Percentiles rank a stretch among this genome's conserved stretches.
Evolutionary conservation across 2,113 vertebrate species (phyloP).

Genomic region (Poeciliopsis retropinna): DNA sequence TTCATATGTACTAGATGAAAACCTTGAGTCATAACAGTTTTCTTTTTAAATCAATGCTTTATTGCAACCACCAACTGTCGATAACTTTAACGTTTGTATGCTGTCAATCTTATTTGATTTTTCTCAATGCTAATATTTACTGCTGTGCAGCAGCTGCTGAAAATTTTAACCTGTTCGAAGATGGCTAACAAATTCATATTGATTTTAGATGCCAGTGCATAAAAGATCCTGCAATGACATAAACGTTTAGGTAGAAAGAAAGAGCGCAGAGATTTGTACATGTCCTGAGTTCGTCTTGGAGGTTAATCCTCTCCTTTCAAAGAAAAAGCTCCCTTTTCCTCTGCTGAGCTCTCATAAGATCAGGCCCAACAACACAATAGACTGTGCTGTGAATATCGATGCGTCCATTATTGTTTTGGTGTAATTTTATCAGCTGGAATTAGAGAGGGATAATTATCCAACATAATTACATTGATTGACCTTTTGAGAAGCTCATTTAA

Average conservation of each 20-base stretch:
- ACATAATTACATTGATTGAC: conserved; percentile 13
- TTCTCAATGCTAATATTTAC: too few relatives aligned
- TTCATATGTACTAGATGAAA: neutral
- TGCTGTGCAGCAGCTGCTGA: neutral
- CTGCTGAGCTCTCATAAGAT: conserved; percentile 12
- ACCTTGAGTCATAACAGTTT: neutral
- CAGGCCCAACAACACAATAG: conserved; percentile 26
- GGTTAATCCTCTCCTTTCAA: conserved; percentile 37
- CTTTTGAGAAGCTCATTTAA: conserved; percentile 2
- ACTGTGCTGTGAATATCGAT: neutral
- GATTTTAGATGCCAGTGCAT: neutral
- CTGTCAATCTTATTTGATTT: too few relatives aligned
- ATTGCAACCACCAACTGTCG: neutral
- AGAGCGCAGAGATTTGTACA: conserved; percentile 10
- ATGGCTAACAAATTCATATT: neutral
- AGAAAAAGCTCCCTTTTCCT: conserved; percentile 21
- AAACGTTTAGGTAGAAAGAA: conserved; percentile 2
- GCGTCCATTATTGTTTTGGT: neutral
- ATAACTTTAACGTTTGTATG: too few relatives aligned
- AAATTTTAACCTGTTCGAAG: neutral
- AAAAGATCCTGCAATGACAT: neutral
- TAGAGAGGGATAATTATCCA: neutral
- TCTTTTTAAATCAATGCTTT: neutral
- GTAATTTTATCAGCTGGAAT: neutral
- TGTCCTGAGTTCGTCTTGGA: neutral